Percentiles rank a stretch among this genome's conserved stretches.
Evolutionary conservation across 2,797 vertebrate species (phyloP).

Genomic region (Urophycis tenuis): DNA sequence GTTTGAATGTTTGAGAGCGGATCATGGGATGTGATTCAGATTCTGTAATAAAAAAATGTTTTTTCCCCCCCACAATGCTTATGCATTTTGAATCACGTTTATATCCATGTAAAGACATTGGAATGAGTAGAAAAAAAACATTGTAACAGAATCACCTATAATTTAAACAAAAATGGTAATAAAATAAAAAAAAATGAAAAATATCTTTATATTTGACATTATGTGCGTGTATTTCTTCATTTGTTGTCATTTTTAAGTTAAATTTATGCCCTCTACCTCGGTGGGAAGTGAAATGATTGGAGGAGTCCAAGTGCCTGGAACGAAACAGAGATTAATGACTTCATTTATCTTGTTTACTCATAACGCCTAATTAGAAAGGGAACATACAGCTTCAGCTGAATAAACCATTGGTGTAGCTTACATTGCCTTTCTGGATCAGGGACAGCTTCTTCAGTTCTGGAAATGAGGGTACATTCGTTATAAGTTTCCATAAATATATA

Average conservation of each 20-base stretch:
- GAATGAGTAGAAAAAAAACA: background rate
- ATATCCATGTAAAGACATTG: background rate
- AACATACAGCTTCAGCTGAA: background rate
- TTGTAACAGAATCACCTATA: no score
- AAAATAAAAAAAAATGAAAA: no score
- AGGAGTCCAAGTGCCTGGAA: conserved; percentile 63
- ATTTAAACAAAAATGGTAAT: background rate
- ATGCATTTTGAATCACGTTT: no score
- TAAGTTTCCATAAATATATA: background rate
- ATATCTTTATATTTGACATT: background rate
- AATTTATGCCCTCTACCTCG: conserved; percentile 44
- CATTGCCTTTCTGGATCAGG: conserved; percentile 52
- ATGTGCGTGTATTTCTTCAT: background rate
- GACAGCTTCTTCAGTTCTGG: conserved; percentile 41
- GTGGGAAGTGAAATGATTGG: conserved; percentile 47
- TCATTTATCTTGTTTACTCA: background rate
- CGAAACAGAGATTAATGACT: conserved; percentile 13
- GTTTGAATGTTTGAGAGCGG: no score
- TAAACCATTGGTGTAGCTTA: conserved; percentile 41
- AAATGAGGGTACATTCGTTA: conserved; percentile 23
- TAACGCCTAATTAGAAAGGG: background rate
- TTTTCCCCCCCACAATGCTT: no score
- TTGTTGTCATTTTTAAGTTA: background rate
- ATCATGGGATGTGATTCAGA: background rate
- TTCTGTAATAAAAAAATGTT: background rate